These are phyloP conservation scores for Deroplatys truncata DNA, from an alignment of 2,888 invertebrate species.

Conservation along the genomic window DNA sequence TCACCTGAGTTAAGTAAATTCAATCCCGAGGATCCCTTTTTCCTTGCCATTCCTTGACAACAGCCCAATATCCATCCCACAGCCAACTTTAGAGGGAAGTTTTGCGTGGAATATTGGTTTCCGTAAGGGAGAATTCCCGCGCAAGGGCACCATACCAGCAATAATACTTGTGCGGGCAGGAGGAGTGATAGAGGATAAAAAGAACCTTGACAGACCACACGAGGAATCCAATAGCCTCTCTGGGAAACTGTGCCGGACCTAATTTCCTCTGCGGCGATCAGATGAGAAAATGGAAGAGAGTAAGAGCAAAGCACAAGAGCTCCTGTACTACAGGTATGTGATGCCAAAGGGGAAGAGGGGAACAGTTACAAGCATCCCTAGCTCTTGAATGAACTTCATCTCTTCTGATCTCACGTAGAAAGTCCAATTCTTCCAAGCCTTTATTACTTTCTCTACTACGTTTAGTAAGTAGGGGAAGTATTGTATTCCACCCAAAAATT, in stretches of 20 bases:
- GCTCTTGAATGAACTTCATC: neutral
- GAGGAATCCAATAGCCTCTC: constrained; percentile 14
- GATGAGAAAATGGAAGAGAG: constrained; percentile 1
- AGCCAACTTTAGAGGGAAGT: constrained; percentile 2
- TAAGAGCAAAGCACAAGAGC: neutral
- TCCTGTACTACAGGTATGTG: constrained; percentile 1
- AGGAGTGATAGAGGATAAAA: constrained; percentile 12
- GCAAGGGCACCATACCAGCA: constrained; percentile 8
- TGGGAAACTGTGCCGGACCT: constrained; percentile 10
- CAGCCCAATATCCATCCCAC: neutral
- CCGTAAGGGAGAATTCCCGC: constrained; percentile 1
- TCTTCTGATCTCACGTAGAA: neutral
- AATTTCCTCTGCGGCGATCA: constrained; percentile 10
- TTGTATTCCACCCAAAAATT: too few species aligned
- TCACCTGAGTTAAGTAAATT: neutral
- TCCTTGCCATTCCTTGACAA: neutral
- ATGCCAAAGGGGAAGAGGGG: neutral
- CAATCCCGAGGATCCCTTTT: neutral
- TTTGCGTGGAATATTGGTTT: constrained; percentile 3
- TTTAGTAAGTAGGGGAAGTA: too few species aligned
- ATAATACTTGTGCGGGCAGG: neutral
- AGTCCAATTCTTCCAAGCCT: neutral
- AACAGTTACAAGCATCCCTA: neutral
- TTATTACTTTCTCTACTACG: too few species aligned
- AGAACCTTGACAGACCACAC: constrained; percentile 14